Conservation (phyloP, 2,888 invertebrate species). For the Alsophila aescularia region DNA sequence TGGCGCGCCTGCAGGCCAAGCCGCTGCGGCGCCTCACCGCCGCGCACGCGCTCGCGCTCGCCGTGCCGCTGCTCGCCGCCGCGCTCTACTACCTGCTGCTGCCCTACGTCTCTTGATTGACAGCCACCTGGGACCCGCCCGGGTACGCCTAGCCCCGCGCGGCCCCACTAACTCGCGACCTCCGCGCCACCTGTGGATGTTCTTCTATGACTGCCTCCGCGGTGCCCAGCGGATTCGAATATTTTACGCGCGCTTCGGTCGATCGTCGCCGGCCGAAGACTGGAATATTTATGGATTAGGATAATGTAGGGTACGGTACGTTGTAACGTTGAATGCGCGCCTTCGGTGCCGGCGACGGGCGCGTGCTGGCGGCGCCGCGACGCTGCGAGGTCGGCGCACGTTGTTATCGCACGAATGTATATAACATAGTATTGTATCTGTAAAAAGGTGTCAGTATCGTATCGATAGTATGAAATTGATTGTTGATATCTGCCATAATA, state of each 20-base stretch:
- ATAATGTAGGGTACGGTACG: slow-evolving; percentile 56
- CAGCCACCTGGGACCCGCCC: slow-evolving; percentile 84
- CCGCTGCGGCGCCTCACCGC: slow-evolving; percentile 83
- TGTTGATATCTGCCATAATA: slow-evolving; percentile 84
- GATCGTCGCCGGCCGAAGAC: slow-evolving; percentile 36
- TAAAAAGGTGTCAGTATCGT: slow-evolving; percentile 75
- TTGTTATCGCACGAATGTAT: slow-evolving; percentile 65
- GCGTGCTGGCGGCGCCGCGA: slow-evolving; percentile 3
- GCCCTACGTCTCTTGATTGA: slow-evolving; percentile 86
- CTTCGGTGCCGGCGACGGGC: slow-evolving; percentile 43
- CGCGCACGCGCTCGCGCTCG: slow-evolving; percentile 76
- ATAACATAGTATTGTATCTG: slow-evolving; percentile 68
- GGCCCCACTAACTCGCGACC: neutral
- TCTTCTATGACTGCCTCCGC: neutral
- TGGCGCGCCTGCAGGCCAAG: slow-evolving; percentile 85
- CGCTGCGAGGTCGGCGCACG: slow-evolving; percentile 45
- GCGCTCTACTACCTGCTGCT: slow-evolving; percentile 85
- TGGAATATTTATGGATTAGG: slow-evolving; percentile 44
- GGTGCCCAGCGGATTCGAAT: slow-evolving; percentile 35
- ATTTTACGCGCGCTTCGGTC: slow-evolving; percentile 44
- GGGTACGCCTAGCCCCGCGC: slow-evolving; percentile 66
- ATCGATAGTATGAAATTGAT: slow-evolving; percentile 74
- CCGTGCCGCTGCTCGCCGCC: slow-evolving; percentile 81
- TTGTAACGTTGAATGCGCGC: slow-evolving; percentile 47
- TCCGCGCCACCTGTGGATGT: neutral